These are phyloP conservation scores for Morpho achilles DNA, from an alignment of 2,888 invertebrate genomes.

Conservation along the genomic window DNA sequence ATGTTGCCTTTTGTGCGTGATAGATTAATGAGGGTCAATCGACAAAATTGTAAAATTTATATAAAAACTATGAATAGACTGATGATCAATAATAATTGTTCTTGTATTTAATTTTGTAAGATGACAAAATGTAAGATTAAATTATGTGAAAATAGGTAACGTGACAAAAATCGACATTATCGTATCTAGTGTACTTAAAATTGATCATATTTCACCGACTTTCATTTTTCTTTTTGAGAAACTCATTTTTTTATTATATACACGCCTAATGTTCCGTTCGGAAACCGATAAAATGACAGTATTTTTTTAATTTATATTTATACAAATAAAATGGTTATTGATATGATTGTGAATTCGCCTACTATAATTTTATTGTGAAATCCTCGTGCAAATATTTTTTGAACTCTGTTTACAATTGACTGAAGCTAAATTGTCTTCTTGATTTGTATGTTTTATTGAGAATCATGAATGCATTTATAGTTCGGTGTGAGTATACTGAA, in stretches of 20 bases:
- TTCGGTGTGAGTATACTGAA: slow-evolving; percentile 72
- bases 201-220: slow-evolving; percentile 59
- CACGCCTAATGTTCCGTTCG: slow-evolving; percentile 42
- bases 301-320: slow-evolving; percentile 69
- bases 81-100: slow-evolving; percentile 76
- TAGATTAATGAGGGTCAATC: slow-evolving; percentile 66
- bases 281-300: slow-evolving; percentile 68
- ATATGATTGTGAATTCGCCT: slow-evolving; percentile 49
- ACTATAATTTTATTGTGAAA: slow-evolving; percentile 48
- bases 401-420: slow-evolving; percentile 69
- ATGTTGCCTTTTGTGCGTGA: slow-evolving; percentile 69
- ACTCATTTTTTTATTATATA: slow-evolving; percentile 37
- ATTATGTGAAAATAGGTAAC: slow-evolving; percentile 63
- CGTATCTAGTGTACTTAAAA: slow-evolving; percentile 70
- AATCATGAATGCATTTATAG: slow-evolving; percentile 62
- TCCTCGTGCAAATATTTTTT: slow-evolving; percentile 58
- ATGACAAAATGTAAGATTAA: slow-evolving; percentile 74
- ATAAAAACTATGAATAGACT: slow-evolving; percentile 76
- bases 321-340: slow-evolving; percentile 47
- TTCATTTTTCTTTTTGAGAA: slow-evolving; percentile 76
- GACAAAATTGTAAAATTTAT: slow-evolving; percentile 76
- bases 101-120: slow-evolving; percentile 76
- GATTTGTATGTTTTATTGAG: slow-evolving; percentile 49
- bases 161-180: slow-evolving; percentile 49
- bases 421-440: slow-evolving; percentile 62